Evolutionary conservation across 2,888 invertebrate species (phyloP).

Genomic region (Scaptomyza reducta): DNA sequence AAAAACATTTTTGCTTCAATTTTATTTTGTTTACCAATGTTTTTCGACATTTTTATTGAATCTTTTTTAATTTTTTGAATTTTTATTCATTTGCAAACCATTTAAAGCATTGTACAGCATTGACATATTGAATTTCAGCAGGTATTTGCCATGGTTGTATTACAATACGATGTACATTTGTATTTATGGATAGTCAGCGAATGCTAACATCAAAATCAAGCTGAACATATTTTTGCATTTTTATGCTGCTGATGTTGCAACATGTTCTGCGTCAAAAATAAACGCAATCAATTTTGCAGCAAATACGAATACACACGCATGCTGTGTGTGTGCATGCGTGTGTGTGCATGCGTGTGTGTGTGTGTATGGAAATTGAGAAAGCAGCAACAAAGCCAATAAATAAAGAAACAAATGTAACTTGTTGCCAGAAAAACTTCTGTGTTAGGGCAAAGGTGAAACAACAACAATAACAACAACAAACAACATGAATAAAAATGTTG

Average conservation of each 20-base stretch:
- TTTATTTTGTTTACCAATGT: too few species aligned
- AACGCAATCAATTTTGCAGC: conserved; percentile 33
- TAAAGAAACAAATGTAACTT: conserved; percentile 1
- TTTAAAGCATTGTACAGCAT: too few species aligned
- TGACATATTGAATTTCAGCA: too few species aligned
- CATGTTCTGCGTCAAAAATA: conserved; percentile 15
- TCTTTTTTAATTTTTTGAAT: too few species aligned
- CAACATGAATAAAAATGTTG: conserved; percentile 7
- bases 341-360: too few species aligned
- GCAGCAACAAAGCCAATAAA: conserved; percentile 5
- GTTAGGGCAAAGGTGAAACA: conserved; percentile 1
- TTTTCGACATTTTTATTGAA: neutral
- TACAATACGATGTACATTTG: too few species aligned
- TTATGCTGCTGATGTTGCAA: conserved; percentile 49
- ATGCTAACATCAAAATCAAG: too few species aligned
- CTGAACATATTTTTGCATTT: conserved; percentile 47
- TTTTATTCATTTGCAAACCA: too few species aligned
- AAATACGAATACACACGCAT: conserved; percentile 18
- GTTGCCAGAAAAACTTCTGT: conserved; percentile 20
- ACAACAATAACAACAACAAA: neutral
- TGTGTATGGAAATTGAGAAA: conserved; percentile 1
- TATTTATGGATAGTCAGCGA: too few species aligned
- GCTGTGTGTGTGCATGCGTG: too few species aligned
- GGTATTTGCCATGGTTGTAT: too few species aligned
- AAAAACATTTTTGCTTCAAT: too few species aligned